Base-by-base conservation (phyloP, 2,888 invertebrate genomes). In the Apodemia duryi region DNA sequence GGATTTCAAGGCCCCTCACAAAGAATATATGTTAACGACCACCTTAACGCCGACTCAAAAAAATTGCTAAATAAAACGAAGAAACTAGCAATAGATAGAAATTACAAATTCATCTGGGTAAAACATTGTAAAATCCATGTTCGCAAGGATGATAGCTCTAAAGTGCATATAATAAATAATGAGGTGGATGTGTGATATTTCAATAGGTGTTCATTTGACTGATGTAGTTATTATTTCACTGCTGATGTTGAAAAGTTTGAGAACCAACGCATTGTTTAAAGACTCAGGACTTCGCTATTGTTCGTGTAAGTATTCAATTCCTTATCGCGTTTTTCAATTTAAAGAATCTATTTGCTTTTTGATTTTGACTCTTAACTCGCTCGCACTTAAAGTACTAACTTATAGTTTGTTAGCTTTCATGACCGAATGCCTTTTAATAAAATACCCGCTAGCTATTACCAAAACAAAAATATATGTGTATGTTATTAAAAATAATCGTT, bases 131-230 rank as follows among this genome's bases (percentile, higher is more conserved):
- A 41, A 43, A 41, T 62, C 2, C 46, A 62, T 41, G 28, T 41
- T 7, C 43, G 62, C 7, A 62, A 28, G 13, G 38, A 62, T 62
- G 61, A 64, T 35, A 60, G 61, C 35, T 63, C 49, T 32, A 54
- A 62, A 61, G 63, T 41, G 35, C 46, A 66, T 41, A 41, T 61
- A 43, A 60, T 66, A 41, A 63, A 21, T 28, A 54, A 28, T 9
- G 29, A 21, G 2, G 28, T 2, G 9, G 54, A 54, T 54, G 7
- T 38, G 38, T 38, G 35, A n/a, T n/a, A n/a, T n/a, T n/a, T n/a
- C n/a, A n/a, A n/a, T 52, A 28, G 21, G 13, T 28, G 10, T 10
- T 28, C 3, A 2, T 43, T 43, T 43, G 10, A 43, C 11, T 43
- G 11, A 11, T 43, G 11, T 43, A 21, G 6, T 38, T 38, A 6